Evolutionary conservation across 2,888 invertebrate genomes (phyloP).

Genomic region (Drosophila tripunctata): DNA sequence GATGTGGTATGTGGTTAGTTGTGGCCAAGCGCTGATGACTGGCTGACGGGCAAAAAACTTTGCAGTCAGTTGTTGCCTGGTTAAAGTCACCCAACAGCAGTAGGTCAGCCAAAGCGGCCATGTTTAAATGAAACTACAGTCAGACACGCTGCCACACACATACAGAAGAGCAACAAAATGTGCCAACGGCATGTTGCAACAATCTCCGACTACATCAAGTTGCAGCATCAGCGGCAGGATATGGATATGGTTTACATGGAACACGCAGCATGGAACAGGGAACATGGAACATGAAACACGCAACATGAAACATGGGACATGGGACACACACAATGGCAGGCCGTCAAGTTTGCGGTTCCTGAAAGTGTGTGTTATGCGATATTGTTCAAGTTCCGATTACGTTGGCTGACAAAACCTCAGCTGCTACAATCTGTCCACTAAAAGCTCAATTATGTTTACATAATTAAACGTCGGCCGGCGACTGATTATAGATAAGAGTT

Average conservation of each 20-base stretch:
- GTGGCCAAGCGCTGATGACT: slow-evolving; percentile 44
- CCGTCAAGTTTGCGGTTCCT: slow-evolving; percentile 34
- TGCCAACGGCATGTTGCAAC: slow-evolving; percentile 26
- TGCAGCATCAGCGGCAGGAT: slow-evolving; percentile 19
- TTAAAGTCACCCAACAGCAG: slow-evolving; percentile 45
- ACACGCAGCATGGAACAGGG: neutral
- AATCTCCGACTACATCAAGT: slow-evolving; percentile 7
- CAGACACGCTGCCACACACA: slow-evolving; percentile 10
- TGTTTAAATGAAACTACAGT: slow-evolving; percentile 46
- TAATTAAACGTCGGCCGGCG: slow-evolving; percentile 4
- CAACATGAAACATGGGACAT: neutral
- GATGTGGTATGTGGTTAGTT: slow-evolving; percentile 60
- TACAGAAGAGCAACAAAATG: slow-evolving; percentile 18
- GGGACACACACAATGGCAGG: slow-evolving; percentile 13
- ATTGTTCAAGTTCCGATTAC: slow-evolving; percentile 13
- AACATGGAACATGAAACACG: neutral
- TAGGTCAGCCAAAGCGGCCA: slow-evolving; percentile 29
- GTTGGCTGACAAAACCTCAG: neutral
- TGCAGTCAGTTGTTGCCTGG: slow-evolving; percentile 23
- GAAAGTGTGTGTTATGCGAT: slow-evolving; percentile 6
- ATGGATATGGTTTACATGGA: slow-evolving; percentile 30
- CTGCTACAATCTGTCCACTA: slow-evolving; percentile 1
- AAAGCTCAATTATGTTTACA: slow-evolving; percentile 8
- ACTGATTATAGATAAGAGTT: slow-evolving; percentile 9
- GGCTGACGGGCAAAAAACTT: slow-evolving; percentile 36